These are phyloP conservation scores for Chlamydotis undulata DNA, from an alignment of 2,113 vertebrate genomes.

Conservation along the genomic window DNA sequence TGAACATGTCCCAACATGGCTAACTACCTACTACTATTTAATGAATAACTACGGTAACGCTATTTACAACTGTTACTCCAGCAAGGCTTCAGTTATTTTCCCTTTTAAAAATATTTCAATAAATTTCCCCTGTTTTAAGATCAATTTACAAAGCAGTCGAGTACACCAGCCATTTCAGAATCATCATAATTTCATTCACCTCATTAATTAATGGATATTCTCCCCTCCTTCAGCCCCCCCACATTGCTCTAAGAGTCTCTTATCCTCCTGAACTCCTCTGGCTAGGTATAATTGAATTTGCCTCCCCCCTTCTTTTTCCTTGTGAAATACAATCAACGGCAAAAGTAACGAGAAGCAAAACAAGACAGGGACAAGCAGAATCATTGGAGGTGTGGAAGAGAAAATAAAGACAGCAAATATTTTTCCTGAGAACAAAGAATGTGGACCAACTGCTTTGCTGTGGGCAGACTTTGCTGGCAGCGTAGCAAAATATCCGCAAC, in stretches of 20 bases:
- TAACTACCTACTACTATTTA: slow-evolving; percentile 22
- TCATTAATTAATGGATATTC: slow-evolving; percentile 47
- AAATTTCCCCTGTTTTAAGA: slow-evolving; percentile 1
- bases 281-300: not conserved
- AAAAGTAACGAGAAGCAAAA: not conserved
- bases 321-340: not conserved
- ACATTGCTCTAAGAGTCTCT: slow-evolving; percentile 20
- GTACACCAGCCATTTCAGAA: slow-evolving; percentile 23
- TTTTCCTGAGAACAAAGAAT: not conserved
- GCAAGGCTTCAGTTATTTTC: not conserved
- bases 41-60: slow-evolving; percentile 37
- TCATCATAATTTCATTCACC: slow-evolving; percentile 15
- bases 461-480: not conserved
- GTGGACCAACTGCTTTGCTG: not conserved
- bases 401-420: not conserved
- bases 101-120: not conserved
- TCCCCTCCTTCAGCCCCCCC: not conserved
- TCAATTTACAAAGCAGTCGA: slow-evolving; percentile 31
- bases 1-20: not conserved
- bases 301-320: not conserved
- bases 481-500: not conserved
- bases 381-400: not conserved
- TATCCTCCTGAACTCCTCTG: slow-evolving; percentile 13
- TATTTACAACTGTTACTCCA: not conserved
- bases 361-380: not conserved